Evolutionary conservation across 2,113 vertebrate genomes (phyloP), one percentile per base, ranked within the genome.

Genomic region (Lutjanus erythropterus): DNA sequence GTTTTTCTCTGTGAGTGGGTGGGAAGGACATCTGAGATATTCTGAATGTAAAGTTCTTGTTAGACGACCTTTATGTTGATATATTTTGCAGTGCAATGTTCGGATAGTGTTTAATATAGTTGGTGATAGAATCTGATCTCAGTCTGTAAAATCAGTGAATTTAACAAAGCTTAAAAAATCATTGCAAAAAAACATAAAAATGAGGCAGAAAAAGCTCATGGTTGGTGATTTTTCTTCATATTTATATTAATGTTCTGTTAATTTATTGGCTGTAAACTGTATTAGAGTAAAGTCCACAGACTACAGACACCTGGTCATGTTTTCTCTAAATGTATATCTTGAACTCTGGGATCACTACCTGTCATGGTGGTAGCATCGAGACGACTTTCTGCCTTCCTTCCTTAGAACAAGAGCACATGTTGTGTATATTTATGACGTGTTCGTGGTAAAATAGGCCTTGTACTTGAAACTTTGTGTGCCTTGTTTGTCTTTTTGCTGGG

Each of bases 381-480:
- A 47, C 42, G 9, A 25, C 1, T 0, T 50, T n/a, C 47, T 44
- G 46, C 42, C 29, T 66, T 84, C 42, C 29, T 66, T 84, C 31
- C 18, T 23, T 21, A 14, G 14, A 70, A 42, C 6, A 27, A 27
- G 33, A 64, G 16, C 25, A 67, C 53, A 23, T 29, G 14, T 55
- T 66, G 42, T 79, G 42, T 71, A 2, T 72, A 53, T 80, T 62
- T 79, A 42, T 53, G 23, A 10, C 16, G 31, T 71, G 74, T 76
- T 35, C 21, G 61, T 81, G 60, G 37, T 79, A n/a, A n/a, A n/a
- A n/a, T n/a, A 12, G 55, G 42, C 14, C 7, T 23, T 14, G 53
- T 70, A 82, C 72, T 87, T 77, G 81, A 86, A 78, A 70, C 61
- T 47, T 53, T 25, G 31, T 82, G 87, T 91, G 84, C 81, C 83